Percentiles rank a stretch among this genome's conserved stretches.
phyloP scores from a whole-genome alignment of 2,797 vertebrate species.

The Harpagifer antarcticus region DNA sequence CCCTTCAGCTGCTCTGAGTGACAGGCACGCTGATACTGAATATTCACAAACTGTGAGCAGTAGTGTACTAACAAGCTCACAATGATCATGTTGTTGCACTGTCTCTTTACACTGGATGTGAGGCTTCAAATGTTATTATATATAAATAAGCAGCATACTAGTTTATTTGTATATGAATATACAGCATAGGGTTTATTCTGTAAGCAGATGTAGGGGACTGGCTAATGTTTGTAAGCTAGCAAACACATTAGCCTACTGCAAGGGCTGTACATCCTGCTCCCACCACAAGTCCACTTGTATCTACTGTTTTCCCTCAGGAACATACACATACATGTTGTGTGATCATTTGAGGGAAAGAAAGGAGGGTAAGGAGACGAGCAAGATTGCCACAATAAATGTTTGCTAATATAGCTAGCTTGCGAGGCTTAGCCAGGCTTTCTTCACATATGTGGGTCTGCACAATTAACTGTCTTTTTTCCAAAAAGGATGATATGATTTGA shows the following conservation, averaged over 20 bases:
- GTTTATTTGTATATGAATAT: no score
- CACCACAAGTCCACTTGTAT: not conserved
- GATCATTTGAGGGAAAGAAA: not conserved
- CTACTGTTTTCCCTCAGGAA: no score
- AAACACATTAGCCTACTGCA: not conserved
- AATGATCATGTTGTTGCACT: no score
- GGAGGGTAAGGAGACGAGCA: not conserved
- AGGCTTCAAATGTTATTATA: not conserved
- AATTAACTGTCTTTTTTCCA: no score
- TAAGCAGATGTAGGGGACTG: not conserved
- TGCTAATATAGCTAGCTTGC: not conserved
- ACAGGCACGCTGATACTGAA: constrained; percentile 9
- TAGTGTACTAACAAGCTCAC: not conserved
- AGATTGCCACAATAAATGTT: not conserved
- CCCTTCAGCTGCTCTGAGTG: constrained; percentile 14
- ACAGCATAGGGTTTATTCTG: not conserved
- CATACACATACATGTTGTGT: not conserved
- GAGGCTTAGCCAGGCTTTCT: not conserved
- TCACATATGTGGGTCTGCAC: not conserved
- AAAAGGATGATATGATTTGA: no score
- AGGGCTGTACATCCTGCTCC: not conserved
- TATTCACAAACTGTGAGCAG: not conserved
- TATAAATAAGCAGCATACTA: no score
- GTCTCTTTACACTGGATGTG: not conserved
- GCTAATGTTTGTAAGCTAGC: not conserved